These are phyloP conservation scores for Drosophila obscura DNA, from an alignment of 1,140 invertebrate species.

Conservation along the genomic window DNA sequence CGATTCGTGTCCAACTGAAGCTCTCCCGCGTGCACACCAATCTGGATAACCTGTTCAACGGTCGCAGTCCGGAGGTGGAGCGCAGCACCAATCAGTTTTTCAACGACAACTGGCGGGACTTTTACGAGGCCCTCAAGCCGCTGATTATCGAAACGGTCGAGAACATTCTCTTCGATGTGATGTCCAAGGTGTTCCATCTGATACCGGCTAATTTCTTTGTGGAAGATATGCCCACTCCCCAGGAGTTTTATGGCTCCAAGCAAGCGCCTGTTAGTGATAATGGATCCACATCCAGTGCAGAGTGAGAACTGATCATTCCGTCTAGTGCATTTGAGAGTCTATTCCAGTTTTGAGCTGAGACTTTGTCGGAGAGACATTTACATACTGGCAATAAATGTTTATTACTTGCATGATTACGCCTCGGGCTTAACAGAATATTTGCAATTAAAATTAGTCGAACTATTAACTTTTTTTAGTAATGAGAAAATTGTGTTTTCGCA, in stretches of 20 bases:
- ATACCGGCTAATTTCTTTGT: slow-evolving; percentile 85
- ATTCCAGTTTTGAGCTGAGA: neutral
- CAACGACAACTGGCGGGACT: slow-evolving; percentile 88
- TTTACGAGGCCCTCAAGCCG: slow-evolving; percentile 87
- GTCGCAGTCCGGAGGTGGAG: slow-evolving; percentile 84
- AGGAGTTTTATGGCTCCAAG: slow-evolving; percentile 84
- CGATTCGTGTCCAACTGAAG: slow-evolving; percentile 86
- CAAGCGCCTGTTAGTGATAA: slow-evolving; percentile 68
- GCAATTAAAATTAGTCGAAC: neutral
- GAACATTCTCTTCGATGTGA: slow-evolving; percentile 86
- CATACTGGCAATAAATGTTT: neutral
- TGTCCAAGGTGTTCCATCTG: slow-evolving; percentile 86
- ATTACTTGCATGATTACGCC: no score
- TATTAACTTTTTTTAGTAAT: slow-evolving; percentile 10
- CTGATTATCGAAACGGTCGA: slow-evolving; percentile 87
- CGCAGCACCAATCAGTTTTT: slow-evolving; percentile 88
- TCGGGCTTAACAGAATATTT: no score
- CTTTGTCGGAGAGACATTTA: neutral
- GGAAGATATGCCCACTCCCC: slow-evolving; percentile 73
- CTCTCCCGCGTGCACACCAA: slow-evolving; percentile 64
- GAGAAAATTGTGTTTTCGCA: neutral
- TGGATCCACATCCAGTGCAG: no score
- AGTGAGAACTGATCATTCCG: no score
- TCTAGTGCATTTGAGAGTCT: no score
- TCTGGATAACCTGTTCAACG: slow-evolving; percentile 74